Evolutionary conservation across 2,797 vertebrate genomes (phyloP).

Genomic region (Lepus oiostolus): DNA sequence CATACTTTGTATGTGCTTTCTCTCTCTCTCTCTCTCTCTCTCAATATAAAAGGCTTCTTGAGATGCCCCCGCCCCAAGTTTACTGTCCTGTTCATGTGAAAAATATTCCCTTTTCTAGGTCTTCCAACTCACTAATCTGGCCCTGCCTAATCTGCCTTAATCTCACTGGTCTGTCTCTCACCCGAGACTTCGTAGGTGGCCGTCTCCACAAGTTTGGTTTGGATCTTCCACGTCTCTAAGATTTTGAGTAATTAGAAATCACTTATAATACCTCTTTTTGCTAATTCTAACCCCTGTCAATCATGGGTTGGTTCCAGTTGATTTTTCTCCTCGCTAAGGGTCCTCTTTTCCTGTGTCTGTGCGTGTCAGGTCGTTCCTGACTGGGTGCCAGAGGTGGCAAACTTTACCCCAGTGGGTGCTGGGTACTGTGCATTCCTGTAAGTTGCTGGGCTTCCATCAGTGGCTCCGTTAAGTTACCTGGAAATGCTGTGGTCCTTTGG

Average conservation of each 20-base stretch:
- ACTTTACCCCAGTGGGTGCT: not conserved
- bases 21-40: no score
- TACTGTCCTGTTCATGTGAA: not conserved
- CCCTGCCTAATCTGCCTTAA: constrained; percentile 1
- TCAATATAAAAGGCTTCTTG: no score
- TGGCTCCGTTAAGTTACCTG: not conserved
- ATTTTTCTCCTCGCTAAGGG: not conserved
- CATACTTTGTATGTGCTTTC: no score
- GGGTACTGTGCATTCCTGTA: not conserved
- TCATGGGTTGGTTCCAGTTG: not conserved
- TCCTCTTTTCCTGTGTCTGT: not conserved
- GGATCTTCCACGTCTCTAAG: not conserved
- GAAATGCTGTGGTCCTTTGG: not conserved
- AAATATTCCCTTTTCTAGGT: not conserved
- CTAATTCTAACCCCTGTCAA: not conserved
- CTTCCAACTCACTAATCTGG: not conserved
- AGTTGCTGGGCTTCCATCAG: not conserved
- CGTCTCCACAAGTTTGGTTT: not conserved
- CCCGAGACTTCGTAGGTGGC: not conserved
- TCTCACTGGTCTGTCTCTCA: not conserved
- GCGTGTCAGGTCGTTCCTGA: not conserved
- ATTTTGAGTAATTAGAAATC: not conserved
- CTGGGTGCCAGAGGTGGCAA: not conserved
- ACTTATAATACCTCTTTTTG: not conserved
- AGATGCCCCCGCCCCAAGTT: no score